A percentile compares a stretch with the other conserved stretches of the same genome.
These are phyloP conservation scores for Cantharis flavilabris DNA, from an alignment of 2,888 invertebrate species.

Conservation along the genomic window DNA sequence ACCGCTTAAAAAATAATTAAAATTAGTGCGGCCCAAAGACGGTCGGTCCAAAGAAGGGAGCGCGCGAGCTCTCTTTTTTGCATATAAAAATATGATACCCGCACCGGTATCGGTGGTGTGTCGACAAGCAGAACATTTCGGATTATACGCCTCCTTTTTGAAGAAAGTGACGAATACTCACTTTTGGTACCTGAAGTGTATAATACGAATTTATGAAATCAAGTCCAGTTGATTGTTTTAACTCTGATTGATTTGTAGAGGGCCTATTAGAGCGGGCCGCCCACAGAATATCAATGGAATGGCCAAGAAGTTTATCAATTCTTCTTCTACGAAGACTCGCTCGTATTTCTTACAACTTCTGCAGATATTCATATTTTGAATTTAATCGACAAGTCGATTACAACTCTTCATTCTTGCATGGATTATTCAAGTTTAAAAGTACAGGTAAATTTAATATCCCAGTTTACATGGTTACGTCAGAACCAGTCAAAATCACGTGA, in stretches of 20 bases:
- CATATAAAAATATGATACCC: constrained; percentile 8
- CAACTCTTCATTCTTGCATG: too few species aligned
- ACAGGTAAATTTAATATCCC: too few species aligned
- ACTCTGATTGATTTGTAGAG: constrained; percentile 51
- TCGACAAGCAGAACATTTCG: constrained; percentile 41
- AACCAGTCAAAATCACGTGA: too few species aligned
- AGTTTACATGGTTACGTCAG: too few species aligned
- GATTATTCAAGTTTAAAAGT: too few species aligned
- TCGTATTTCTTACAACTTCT: too few species aligned
- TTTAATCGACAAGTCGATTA: too few species aligned
- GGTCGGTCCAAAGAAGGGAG: neutral
- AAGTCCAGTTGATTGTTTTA: constrained; percentile 23
- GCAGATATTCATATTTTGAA: too few species aligned
- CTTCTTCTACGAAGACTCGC: too few species aligned
- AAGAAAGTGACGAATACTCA: neutral
- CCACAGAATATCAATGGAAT: too few species aligned
- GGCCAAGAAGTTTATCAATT: too few species aligned
- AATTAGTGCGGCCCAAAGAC: neutral
- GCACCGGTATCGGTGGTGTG: constrained; percentile 12
- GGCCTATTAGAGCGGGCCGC: constrained; percentile 46
- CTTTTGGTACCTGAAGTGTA: neutral
- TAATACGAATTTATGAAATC: constrained; percentile 17
- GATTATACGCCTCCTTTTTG: constrained; percentile 40
- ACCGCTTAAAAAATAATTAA: constrained; percentile 5
- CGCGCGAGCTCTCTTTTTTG: neutral